Conservation (phyloP, 1,140 invertebrate genomes). For the Mya arenaria region DNA sequence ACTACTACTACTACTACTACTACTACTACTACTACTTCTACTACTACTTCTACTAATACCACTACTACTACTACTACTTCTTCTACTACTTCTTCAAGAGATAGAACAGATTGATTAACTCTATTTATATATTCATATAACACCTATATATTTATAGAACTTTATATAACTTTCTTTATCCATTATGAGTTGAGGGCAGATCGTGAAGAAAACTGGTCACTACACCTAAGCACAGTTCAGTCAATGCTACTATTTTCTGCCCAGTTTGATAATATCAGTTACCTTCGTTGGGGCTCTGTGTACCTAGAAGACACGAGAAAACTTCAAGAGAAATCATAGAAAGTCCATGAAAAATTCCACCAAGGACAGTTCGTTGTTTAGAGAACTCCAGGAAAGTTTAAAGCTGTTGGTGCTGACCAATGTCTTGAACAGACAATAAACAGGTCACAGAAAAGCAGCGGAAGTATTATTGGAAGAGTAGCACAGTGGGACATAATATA, state of each 20-base stretch:
- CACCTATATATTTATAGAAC: too few species aligned
- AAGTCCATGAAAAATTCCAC: neutral
- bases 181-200: neutral
- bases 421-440: constrained; percentile 28
- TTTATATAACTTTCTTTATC: neutral
- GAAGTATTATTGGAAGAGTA: constrained; percentile 18
- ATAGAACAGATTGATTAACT: too few species aligned
- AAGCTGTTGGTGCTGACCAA: constrained; percentile 7
- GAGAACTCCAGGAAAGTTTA: constrained; percentile 11
- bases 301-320: constrained; percentile 34
- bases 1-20: neutral
- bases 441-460: constrained; percentile 4
- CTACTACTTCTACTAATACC: neutral
- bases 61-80: neutral
- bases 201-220: neutral
- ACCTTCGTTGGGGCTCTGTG: constrained; percentile 3
- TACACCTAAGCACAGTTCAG: constrained; percentile 14
- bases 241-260: constrained; percentile 16
- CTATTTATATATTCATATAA: too few species aligned
- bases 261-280: constrained; percentile 4
- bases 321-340: neutral
- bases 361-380: constrained; percentile 19
- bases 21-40: neutral
- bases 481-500: constrained; percentile 33
- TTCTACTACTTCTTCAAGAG: neutral